Percentiles rank a stretch among this genome's conserved stretches.
These are phyloP conservation scores for Danio albolineatus DNA, from an alignment of 2,797 vertebrate genomes.

Conservation along the genomic window DNA sequence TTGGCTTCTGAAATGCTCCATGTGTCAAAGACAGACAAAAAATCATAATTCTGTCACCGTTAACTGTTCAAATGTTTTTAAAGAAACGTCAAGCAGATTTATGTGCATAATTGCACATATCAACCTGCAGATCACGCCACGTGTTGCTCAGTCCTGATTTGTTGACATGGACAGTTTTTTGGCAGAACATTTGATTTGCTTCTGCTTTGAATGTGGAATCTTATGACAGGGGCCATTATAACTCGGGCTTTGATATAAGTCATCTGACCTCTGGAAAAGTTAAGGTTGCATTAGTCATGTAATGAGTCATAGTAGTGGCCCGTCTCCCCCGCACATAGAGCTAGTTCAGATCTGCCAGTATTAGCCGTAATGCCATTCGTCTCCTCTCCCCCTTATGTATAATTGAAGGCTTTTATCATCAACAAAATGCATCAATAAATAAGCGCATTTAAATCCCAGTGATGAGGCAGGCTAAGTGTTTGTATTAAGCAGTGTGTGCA, in stretches of 20 bases:
- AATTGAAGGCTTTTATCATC: constrained; percentile 50
- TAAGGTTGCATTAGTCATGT: constrained; percentile 42
- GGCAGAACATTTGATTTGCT: background rate
- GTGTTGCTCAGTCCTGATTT: background rate
- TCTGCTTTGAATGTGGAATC: constrained; percentile 1
- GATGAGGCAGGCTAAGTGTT: constrained; percentile 37
- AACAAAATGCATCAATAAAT: constrained; percentile 47
- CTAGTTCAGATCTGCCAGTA: constrained; percentile 36
- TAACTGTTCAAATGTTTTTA: background rate
- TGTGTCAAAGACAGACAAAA: background rate
- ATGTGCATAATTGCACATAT: background rate
- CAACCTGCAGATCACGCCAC: background rate
- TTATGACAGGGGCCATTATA: constrained; percentile 23
- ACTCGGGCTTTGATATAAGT: constrained; percentile 8
- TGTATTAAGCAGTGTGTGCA: constrained; percentile 30
- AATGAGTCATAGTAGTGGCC: constrained; percentile 58
- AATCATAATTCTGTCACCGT: background rate
- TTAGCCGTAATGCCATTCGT: constrained; percentile 26
- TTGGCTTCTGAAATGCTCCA: constrained; percentile 23
- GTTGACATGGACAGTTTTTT: background rate
- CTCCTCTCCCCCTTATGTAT: constrained; percentile 28
- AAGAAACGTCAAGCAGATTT: constrained; percentile 1
- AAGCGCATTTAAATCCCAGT: constrained; percentile 35
- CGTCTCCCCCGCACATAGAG: constrained; percentile 48
- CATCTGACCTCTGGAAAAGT: constrained; percentile 43